These are phyloP conservation scores for Meloidogyne floridensis DNA, from an alignment of 1,140 invertebrate species.

Conservation along the genomic window DNA sequence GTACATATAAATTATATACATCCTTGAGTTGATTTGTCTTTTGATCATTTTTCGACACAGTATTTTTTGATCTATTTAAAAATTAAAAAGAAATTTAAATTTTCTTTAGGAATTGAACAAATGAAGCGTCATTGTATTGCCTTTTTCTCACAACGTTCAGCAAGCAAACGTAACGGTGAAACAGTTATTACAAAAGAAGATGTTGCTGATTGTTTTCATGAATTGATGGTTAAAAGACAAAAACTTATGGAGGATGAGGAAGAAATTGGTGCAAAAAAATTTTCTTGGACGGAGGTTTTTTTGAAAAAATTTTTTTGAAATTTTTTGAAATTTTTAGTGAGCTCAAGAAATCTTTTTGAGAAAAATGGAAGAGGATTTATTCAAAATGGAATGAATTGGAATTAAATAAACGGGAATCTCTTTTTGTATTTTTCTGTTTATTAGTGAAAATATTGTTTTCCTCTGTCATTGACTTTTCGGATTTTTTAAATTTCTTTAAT, in stretches of 20 bases:
- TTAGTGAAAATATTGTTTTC: neutral
- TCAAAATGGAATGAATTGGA: neutral
- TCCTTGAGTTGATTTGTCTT: too few relatives aligned
- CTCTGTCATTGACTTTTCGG: neutral
- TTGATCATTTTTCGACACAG: too few relatives aligned
- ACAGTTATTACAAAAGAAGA: slow-evolving; percentile 45
- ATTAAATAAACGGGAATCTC: slow-evolving; percentile 2
- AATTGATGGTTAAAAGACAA: slow-evolving; percentile 37
- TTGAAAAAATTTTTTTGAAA: neutral
- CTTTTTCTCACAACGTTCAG: slow-evolving; percentile 32
- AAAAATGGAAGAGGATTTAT: neutral
- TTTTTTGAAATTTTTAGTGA: slow-evolving; percentile 19
- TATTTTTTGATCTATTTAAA: too few relatives aligned
- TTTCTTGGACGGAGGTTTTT: slow-evolving; percentile 41
- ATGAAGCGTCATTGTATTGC: slow-evolving; percentile 45
- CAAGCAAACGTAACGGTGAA: slow-evolving; percentile 4
- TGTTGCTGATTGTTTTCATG: slow-evolving; percentile 47
- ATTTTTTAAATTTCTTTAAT: too few relatives aligned
- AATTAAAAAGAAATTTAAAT: too few relatives aligned
- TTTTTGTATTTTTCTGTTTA: neutral
- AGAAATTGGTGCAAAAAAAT: slow-evolving; percentile 5
- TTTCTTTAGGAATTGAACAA: slow-evolving; percentile 37
- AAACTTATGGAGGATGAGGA: slow-evolving; percentile 21
- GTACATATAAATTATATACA: too few relatives aligned
- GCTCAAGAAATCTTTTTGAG: too few relatives aligned